phyloP scores from a whole-genome alignment of 2,113 vertebrate species.

The Ginglymostoma cirratum region DNA sequence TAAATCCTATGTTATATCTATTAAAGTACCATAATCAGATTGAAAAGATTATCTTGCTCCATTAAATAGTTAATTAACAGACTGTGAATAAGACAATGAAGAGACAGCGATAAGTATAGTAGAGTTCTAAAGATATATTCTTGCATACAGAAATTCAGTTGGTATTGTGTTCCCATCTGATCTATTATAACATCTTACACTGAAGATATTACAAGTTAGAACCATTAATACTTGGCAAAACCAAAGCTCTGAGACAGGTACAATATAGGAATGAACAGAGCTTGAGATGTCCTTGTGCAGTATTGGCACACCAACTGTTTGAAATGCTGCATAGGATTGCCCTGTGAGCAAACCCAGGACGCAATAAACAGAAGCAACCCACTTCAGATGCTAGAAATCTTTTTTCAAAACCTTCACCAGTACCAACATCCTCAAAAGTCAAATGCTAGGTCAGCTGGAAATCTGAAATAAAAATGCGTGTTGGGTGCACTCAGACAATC shows the following conservation, averaged over 20 bases:
- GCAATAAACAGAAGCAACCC: too few species aligned
- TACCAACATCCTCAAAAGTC: neutral
- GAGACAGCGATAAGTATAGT: neutral
- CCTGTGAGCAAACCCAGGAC: neutral
- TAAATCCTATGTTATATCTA: neutral
- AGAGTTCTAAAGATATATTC: neutral
- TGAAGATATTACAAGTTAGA: neutral
- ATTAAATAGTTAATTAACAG: slow-evolving; percentile 7
- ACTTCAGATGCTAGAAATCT: neutral
- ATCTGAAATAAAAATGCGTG: neutral
- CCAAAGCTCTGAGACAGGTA: neutral
- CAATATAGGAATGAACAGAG: neutral
- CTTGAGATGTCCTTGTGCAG: neutral
- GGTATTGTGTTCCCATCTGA: neutral
- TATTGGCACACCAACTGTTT: neutral
- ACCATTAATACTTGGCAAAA: neutral
- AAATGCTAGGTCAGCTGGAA: neutral
- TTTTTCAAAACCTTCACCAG: neutral
- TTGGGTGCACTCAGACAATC: neutral
- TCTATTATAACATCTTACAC: neutral
- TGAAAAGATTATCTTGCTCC: neutral
- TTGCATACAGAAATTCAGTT: neutral
- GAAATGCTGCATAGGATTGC: neutral
- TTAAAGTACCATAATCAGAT: slow-evolving; percentile 17
- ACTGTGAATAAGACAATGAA: neutral